A percentile compares a stretch with the other conserved stretches of the same genome.
These are phyloP conservation scores for Cryptoblepharus egeriae DNA, from an alignment of 2,797 vertebrate species.

Conservation along the genomic window DNA sequence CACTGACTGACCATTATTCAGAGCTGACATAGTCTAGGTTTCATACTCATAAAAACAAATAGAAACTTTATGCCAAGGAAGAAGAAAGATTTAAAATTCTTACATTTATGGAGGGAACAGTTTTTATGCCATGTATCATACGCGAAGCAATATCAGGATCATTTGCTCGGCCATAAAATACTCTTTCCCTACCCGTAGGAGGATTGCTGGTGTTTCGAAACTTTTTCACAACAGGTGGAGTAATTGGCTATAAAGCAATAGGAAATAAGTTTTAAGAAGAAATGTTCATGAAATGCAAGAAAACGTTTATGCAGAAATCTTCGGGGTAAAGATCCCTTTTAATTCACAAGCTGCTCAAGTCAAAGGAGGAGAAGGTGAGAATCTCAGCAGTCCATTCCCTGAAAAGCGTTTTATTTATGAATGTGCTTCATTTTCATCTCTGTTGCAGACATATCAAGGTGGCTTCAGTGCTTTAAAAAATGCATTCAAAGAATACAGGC, in stretches of 20 bases:
- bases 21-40: background rate
- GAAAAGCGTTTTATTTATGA: background rate
- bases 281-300: background rate
- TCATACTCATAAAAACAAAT: constrained; percentile 30
- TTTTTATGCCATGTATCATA: constrained; percentile 82
- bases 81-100: constrained; percentile 45
- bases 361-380: background rate
- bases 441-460: no score
- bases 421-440: no score
- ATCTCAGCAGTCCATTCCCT: no score
- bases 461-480: no score
- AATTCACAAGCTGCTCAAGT: background rate
- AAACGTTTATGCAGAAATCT: no score
- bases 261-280: constrained; percentile 25
- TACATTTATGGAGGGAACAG: constrained; percentile 73
- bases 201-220: constrained; percentile 80
- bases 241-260: constrained; percentile 76
- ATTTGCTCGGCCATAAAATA: constrained; percentile 83
- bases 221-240: constrained; percentile 80
- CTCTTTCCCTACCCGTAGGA: constrained; percentile 75
- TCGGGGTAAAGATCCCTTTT: background rate
- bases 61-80: background rate
- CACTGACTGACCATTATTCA: background rate
- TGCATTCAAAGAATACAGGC: no score
- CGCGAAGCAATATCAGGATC: constrained; percentile 81